Base-by-base conservation (phyloP, 2,888 invertebrate species). In the Leptogaster cylindrica region DNA sequence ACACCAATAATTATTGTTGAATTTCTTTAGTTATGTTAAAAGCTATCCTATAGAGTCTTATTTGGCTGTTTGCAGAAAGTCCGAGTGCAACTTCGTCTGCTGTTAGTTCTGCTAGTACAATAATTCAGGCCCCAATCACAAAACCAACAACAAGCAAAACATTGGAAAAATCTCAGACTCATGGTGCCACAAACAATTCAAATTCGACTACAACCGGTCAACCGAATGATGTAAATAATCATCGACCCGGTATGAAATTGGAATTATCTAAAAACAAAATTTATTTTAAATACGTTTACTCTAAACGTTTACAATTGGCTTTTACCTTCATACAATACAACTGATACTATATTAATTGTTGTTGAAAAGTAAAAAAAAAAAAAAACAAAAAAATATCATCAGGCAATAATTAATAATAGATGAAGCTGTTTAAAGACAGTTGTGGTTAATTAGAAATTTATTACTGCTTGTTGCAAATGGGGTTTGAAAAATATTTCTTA, bases 51-150 rank as follows among this genome's bases (percentile, higher is more conserved):
- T 61, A 27, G 18, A 44, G 27, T 48, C 33, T 64, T 48, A 66
- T 66, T 61, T 61, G 27, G 44, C 41, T 61, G 67, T 70, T 71
- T 71, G 68, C 71, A 71, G 71, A 71, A 70, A 70, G 70, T 68
- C 66, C 70, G 55, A 67, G 63, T 63, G 69, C 71, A 66, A 65
- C 69, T 65, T 66, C 71, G 67, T 70, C 71, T 66, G 67, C 71
- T 63, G 66, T 70, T 65, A 68, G 68, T 41, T 68, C 70, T 66
- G 66, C 71, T 66, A 69, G 67, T 68, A 71, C 71, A 58, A 52
- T 70, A 48, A 67, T 69, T 67, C 70, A 70, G 58, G 58, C 61
- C 64, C 68, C 68, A 70, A 70, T 61, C 50, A 50, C 33, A 33
- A 69, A 48, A 64, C 68, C 67, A 50, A 51, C 70, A 63, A 68